These are phyloP conservation scores for Procavia capensis DNA, from an alignment of 2,113 vertebrate genomes.

Conservation along the genomic window DNA sequence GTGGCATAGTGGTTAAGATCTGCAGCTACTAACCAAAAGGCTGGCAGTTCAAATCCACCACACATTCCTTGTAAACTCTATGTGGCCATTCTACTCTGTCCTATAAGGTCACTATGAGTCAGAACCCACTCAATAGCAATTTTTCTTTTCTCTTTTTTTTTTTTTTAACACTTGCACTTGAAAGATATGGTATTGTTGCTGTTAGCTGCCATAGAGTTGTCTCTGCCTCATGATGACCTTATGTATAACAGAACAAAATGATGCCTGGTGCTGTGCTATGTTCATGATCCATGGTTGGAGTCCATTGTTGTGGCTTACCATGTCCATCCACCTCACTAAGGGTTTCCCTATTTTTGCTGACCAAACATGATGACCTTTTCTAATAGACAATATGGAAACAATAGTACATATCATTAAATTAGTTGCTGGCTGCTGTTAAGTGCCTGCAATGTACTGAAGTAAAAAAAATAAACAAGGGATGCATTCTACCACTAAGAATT, in stretches of 20 bases:
- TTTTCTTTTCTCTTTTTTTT: too few species aligned
- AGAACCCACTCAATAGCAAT: too few species aligned
- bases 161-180: neutral
- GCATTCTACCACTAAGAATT: neutral
- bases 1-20: too few species aligned
- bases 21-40: too few species aligned
- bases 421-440: neutral
- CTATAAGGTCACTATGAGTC: too few species aligned
- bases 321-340: neutral
- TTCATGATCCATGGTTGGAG: neutral
- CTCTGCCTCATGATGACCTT: neutral
- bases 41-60: too few species aligned
- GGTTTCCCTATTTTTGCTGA: neutral
- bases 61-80: too few species aligned
- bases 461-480: neutral
- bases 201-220: neutral
- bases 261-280: neutral
- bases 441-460: neutral
- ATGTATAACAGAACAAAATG: neutral
- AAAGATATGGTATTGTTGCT: neutral
- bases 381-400: neutral
- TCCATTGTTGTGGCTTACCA: neutral
- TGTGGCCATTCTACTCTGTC: too few species aligned
- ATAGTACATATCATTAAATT: neutral
- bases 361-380: too few species aligned